phyloP scores from a whole-genome alignment of 2,113 vertebrate genomes.

The Rhodinocichla rosea region DNA sequence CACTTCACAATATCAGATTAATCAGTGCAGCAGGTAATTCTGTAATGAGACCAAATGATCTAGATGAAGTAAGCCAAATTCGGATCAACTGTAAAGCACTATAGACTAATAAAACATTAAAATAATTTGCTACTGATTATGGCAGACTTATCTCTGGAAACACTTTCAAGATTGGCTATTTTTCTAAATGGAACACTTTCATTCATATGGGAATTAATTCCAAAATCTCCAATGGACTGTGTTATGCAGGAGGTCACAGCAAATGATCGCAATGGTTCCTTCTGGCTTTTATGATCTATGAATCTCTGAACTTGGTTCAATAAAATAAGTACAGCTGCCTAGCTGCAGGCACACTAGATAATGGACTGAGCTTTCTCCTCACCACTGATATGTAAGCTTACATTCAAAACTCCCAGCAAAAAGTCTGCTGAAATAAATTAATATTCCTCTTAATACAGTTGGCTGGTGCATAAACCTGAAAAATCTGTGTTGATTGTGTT shows the following conservation, averaged over 20 bases:
- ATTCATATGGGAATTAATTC: not conserved
- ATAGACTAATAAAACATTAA: conserved; percentile 22
- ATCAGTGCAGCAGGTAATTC: not conserved
- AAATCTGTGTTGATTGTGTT: not conserved
- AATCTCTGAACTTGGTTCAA: not conserved
- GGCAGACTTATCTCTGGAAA: not conserved
- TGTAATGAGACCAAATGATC: not conserved
- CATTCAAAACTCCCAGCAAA: not conserved
- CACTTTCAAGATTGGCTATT: conserved; percentile 13
- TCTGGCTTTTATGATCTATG: not conserved
- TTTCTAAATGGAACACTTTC: conserved; percentile 1
- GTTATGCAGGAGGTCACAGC: not conserved
- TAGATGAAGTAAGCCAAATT: conserved; percentile 7
- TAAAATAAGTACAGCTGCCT: not conserved
- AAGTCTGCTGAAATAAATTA: not conserved
- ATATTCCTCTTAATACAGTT: not conserved
- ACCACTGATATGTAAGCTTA: not conserved
- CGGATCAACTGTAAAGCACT: not conserved
- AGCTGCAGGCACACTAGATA: not conserved
- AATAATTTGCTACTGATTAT: conserved; percentile 21
- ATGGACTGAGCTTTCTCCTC: not conserved
- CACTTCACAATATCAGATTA: not conserved
- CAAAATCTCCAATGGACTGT: not conserved
- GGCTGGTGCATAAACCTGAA: not conserved
- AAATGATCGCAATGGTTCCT: not conserved